Base-by-base conservation (phyloP, 2,113 vertebrate species). In the Ahaetulla prasina region DNA sequence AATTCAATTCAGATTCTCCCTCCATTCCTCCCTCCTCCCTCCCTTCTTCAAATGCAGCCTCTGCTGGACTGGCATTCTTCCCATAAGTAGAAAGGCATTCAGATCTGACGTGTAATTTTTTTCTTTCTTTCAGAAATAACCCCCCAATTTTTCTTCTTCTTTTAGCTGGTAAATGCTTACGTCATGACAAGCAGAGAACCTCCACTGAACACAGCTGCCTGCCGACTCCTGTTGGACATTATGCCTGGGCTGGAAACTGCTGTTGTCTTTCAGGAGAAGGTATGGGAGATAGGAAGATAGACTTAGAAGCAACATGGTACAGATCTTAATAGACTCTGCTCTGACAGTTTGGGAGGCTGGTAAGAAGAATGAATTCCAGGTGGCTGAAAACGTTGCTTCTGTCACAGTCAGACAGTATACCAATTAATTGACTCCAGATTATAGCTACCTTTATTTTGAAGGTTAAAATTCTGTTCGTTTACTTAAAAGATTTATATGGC, bases 191-290 rank as follows among this genome's bases (percentile, higher is more conserved):
- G 99, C 97, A 98, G 99, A 96, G 99, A 99, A 93, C 98, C 98
- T 80, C 96, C 98, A 7, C 97, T 99, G 50, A 99, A 99, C 95
- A 99, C 99, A 2, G 98, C 99, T 54, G 99, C 99, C 49, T 99
- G 99, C 95, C 97, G 99, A 87, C 98, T 99, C 87, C 98, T 99
- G 53, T 97, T 99, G 95, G 99, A 99, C 96, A 99, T 99, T 96
- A 99, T 99, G 99, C 99, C 99, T 0, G 99, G 99, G 4, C 96
- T 99, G 95, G 99, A 99, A 97, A 99, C 99, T 3, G 99, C 99
- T 45, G 99, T 99, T 87, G 98, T 99, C 90, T 99, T 99, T 97
- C 98, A 99, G 93, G 99, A 99, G 95, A 99, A 99, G 99, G 99
- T 99, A 97, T 87, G 85, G 43, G 39, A 10, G 93, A 1, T 55